Conservation (phyloP, 1,140 invertebrate species). For the Drosophila watanabei region DNA sequence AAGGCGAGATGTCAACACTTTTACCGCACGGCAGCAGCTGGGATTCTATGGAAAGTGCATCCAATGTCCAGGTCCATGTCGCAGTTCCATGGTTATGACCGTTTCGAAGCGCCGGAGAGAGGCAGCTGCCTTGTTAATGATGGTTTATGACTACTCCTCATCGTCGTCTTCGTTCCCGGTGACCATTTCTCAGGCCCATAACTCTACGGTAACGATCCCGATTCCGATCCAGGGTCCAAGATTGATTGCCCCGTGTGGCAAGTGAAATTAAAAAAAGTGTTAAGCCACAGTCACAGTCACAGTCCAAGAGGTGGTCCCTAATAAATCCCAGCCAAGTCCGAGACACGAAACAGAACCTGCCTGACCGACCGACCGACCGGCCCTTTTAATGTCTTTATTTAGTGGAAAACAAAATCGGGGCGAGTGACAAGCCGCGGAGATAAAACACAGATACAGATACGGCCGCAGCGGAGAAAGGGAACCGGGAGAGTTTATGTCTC, state of each 20-base stretch:
- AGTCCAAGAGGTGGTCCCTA: constrained; percentile 70
- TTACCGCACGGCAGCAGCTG: constrained; percentile 56
- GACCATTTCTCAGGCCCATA: constrained; percentile 76
- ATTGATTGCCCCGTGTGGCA: constrained; percentile 76
- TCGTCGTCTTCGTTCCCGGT: constrained; percentile 3
- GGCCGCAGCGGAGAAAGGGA: constrained; percentile 19
- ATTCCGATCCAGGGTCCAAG: constrained; percentile 37
- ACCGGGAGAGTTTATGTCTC: constrained; percentile 26
- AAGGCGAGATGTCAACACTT: constrained; percentile 71
- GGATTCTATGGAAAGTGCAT: constrained; percentile 60
- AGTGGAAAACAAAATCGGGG: constrained; percentile 79
- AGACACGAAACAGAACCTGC: constrained; percentile 54
- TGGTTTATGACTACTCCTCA: constrained; percentile 66
- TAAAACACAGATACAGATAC: constrained; percentile 41
- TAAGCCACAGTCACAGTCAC: constrained; percentile 59
- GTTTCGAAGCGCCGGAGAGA: constrained; percentile 30
- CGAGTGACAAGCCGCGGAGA: constrained; percentile 73
- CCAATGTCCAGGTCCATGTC: constrained; percentile 27
- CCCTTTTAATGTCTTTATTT: constrained; percentile 84
- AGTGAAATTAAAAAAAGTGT: constrained; percentile 83
- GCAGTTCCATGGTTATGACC: constrained; percentile 23
- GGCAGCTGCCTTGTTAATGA: constrained; percentile 68
- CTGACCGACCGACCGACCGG: constrained; percentile 57
- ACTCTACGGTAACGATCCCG: constrained; percentile 45
- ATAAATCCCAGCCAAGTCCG: constrained; percentile 65